Percentiles rank a stretch among this genome's conserved stretches.
These are phyloP conservation scores for Andrena marginata DNA, from an alignment of 2,888 invertebrate genomes.

Conservation along the genomic window DNA sequence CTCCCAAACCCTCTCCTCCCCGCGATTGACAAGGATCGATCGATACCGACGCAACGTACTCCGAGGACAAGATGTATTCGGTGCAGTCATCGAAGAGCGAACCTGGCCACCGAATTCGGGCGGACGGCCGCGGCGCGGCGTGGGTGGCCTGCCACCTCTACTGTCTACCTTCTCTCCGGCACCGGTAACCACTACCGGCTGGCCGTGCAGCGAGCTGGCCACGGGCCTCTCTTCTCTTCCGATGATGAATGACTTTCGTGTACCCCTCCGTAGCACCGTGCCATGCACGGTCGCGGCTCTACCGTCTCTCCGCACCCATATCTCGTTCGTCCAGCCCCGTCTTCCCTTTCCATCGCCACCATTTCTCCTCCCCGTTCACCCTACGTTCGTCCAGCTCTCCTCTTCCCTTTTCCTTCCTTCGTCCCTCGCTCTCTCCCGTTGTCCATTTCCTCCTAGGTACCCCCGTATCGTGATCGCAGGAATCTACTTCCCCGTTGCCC, in stretches of 20 bases:
- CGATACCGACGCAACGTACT: neutral
- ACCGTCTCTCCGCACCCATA: constrained; percentile 17
- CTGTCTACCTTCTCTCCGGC: constrained; percentile 37
- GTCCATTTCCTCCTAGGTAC: neutral
- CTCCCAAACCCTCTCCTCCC: too few species aligned
- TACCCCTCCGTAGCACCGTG: constrained; percentile 60
- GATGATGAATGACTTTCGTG: constrained; percentile 79
- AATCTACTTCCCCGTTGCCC: neutral
- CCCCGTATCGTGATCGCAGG: neutral
- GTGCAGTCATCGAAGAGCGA: constrained; percentile 34
- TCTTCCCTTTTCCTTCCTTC: too few species aligned
- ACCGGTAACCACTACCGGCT: constrained; percentile 55
- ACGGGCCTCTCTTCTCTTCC: constrained; percentile 67
- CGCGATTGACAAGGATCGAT: neutral
- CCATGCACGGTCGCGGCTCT: constrained; percentile 12
- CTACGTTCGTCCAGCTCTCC: too few species aligned
- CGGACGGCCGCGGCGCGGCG: constrained; percentile 67
- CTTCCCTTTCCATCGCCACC: neutral
- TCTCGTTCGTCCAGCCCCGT: constrained; percentile 14
- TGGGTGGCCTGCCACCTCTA: constrained; percentile 79
- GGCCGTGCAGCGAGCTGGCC: constrained; percentile 45
- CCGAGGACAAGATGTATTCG: neutral
- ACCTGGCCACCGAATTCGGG: constrained; percentile 78
- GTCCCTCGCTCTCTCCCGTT: too few species aligned
- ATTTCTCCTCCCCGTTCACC: neutral